Percentiles rank a stretch among this genome's conserved stretches.
These are phyloP conservation scores for Dryocosmus kuriphilus DNA, from an alignment of 2,888 invertebrate species.

Conservation along the genomic window DNA sequence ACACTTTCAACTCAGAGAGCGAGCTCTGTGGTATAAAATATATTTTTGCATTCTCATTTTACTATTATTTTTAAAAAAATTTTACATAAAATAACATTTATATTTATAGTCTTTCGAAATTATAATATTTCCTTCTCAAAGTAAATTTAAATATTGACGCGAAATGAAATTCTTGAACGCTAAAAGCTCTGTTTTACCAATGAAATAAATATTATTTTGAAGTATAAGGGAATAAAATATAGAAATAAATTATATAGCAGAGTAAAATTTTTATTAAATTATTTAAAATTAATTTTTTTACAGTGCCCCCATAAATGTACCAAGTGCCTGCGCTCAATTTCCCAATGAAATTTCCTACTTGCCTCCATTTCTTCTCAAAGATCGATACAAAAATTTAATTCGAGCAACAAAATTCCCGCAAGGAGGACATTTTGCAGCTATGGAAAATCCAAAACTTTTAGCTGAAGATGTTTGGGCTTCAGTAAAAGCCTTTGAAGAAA, in stretches of 20 bases:
- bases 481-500: conserved; percentile 24
- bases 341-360: conserved; percentile 68
- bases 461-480: conserved; percentile 70
- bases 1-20: too few species aligned
- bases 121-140: too few species aligned
- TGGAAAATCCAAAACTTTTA: conserved; percentile 71
- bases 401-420: conserved; percentile 65
- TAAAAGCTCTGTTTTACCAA: too few species aligned
- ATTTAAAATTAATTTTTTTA: neutral
- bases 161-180: too few species aligned
- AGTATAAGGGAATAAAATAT: too few species aligned
- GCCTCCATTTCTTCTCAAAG: conserved; percentile 62
- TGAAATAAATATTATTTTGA: neutral
- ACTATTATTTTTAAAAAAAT: too few species aligned
- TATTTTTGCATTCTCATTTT: too few species aligned
- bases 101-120: too few species aligned
- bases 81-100: too few species aligned
- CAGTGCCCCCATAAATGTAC: conserved; percentile 61
- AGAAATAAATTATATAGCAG: neutral
- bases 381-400: conserved; percentile 70
- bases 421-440: conserved; percentile 75
- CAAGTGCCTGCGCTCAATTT: conserved; percentile 71
- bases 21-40: too few species aligned
- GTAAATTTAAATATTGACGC: too few species aligned
- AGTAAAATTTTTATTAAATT: neutral